Conservation (phyloP, 2,113 vertebrate species). For the Eidolon helvum region DNA sequence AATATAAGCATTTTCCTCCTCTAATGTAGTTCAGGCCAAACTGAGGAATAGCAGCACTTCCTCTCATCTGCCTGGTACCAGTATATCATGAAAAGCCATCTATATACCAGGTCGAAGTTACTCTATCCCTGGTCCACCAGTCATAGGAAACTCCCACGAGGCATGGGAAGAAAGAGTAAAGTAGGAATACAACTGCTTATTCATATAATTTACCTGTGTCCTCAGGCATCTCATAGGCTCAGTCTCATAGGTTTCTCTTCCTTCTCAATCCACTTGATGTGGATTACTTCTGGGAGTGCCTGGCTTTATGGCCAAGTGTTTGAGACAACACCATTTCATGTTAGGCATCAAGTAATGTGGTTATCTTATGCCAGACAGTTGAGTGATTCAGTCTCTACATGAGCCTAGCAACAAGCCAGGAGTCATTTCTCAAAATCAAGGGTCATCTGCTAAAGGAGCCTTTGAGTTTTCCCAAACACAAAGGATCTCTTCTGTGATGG, state of each 20-base stretch:
- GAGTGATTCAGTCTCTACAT: background rate
- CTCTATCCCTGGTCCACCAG: background rate
- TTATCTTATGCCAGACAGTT: background rate
- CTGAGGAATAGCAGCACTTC: background rate
- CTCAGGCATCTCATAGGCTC: background rate
- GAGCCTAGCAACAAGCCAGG: background rate
- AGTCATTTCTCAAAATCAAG: background rate
- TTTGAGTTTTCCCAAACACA: background rate
- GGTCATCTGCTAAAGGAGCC: background rate
- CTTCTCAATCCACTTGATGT: background rate
- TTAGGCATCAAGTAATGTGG: background rate
- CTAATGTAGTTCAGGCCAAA: background rate
- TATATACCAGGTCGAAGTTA: background rate
- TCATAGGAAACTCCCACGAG: background rate
- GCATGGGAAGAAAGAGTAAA: background rate
- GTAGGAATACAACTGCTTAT: background rate
- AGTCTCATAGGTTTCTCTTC: background rate
- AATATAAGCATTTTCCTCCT: background rate
- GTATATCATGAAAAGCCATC: background rate
- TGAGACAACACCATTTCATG: background rate
- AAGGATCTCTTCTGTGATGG: background rate
- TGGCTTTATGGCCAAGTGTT: background rate
- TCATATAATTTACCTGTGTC: background rate
- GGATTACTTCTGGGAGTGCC: background rate
- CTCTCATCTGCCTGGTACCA: background rate